These are phyloP conservation scores for Coreius guichenoti DNA, from an alignment of 2,797 vertebrate genomes.

Conservation along the genomic window DNA sequence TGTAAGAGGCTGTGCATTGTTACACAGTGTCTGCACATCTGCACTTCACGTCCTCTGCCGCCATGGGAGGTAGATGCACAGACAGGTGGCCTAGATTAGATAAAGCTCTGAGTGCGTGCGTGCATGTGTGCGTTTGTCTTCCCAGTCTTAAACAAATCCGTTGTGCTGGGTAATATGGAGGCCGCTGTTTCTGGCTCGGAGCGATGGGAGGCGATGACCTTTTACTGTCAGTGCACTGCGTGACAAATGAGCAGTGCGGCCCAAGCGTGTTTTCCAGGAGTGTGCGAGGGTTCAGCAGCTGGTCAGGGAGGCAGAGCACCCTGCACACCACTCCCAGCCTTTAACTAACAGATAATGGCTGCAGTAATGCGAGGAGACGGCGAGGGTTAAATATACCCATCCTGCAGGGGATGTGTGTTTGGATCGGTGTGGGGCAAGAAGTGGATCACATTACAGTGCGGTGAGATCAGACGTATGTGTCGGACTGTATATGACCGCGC, in stretches of 20 bases:
- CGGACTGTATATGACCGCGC: constrained; percentile 11
- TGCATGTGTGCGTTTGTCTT: constrained; percentile 56
- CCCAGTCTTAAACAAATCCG: constrained; percentile 79
- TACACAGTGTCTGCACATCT: constrained; percentile 37
- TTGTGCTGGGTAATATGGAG: constrained; percentile 71
- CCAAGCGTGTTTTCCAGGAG: constrained; percentile 85
- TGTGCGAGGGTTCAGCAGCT: constrained; percentile 81
- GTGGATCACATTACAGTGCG: constrained; percentile 39
- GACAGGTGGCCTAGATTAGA: constrained; percentile 81
- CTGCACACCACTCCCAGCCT: constrained; percentile 79
- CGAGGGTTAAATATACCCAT: constrained; percentile 60
- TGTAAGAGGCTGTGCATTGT: constrained; percentile 56
- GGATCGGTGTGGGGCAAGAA: constrained; percentile 44
- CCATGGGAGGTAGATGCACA: constrained; percentile 66
- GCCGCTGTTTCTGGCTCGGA: constrained; percentile 77
- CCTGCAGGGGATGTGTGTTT: constrained; percentile 58
- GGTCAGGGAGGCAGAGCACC: constrained; percentile 78
- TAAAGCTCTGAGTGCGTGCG: constrained; percentile 68
- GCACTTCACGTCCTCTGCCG: constrained; percentile 63
- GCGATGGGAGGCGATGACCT: constrained; percentile 86
- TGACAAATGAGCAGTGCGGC: constrained; percentile 84
- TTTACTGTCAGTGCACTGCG: constrained; percentile 85
- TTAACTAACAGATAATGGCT: constrained; percentile 85
- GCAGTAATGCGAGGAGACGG: constrained; percentile 72
- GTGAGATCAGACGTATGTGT: constrained; percentile 44